Percentiles rank a stretch among this genome's conserved stretches.
Evolutionary conservation across 2,797 vertebrate species (phyloP).

Genomic region (Phoebastria nigripes): DNA sequence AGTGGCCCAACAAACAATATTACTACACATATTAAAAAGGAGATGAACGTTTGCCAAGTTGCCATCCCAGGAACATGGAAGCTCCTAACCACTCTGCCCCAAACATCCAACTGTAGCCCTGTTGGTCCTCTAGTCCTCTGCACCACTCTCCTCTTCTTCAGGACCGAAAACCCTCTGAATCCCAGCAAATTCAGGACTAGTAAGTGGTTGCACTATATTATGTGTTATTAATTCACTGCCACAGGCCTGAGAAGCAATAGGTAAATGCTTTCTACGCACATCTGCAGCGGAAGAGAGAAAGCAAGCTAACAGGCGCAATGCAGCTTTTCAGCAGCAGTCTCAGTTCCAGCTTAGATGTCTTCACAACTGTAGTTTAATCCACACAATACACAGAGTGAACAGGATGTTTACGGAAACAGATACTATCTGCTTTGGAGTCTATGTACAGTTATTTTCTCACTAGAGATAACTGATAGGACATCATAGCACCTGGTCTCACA

Average conservation of each 20-base stretch:
- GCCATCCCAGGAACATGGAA: not conserved
- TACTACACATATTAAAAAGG: not conserved
- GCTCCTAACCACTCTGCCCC: not conserved
- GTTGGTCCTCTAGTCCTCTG: not conserved
- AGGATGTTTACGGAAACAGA: conserved; percentile 36
- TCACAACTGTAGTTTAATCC: not conserved
- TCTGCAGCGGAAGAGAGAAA: not conserved
- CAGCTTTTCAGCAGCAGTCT: not conserved
- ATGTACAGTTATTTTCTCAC: conserved; percentile 23
- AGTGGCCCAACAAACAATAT: not conserved
- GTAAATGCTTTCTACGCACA: not conserved
- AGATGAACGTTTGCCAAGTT: rapidly evolving
- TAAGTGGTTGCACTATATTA: not conserved
- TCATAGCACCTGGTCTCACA: conserved; percentile 20
- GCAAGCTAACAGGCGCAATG: not conserved
- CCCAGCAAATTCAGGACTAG: not conserved
- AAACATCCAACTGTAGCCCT: not conserved
- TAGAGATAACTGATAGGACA: not conserved
- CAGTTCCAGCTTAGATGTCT: not conserved
- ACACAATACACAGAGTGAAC: not conserved
- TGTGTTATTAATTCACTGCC: not conserved
- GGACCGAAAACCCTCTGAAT: not conserved
- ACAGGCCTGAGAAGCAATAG: not conserved
- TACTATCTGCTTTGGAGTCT: conserved; percentile 10
- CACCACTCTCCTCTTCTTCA: not conserved